Percentiles rank a stretch among this genome's conserved stretches.
phyloP scores from a whole-genome alignment of 1,140 invertebrate genomes.

The Drepana arcuata region DNA sequence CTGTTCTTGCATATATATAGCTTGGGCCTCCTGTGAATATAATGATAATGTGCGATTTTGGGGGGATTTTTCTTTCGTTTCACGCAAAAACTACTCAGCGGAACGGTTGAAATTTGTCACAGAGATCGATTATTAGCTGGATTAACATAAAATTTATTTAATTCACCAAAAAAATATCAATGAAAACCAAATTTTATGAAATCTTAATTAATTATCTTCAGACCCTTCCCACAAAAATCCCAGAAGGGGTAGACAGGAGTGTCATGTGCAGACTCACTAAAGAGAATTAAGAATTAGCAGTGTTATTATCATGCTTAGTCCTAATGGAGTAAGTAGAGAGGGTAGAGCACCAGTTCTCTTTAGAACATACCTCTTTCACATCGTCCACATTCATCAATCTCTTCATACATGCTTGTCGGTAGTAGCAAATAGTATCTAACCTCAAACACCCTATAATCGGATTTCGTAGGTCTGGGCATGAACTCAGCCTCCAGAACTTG shows the following conservation, averaged over 20 bases:
- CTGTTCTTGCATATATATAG: slow-evolving; percentile 41
- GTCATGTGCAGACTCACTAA: background rate
- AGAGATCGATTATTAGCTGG: too few relatives aligned
- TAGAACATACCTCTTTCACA: background rate
- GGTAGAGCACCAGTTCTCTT: background rate
- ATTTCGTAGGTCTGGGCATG: slow-evolving; percentile 27
- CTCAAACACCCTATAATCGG: slow-evolving; percentile 33
- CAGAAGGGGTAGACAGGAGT: too few relatives aligned
- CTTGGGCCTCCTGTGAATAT: slow-evolving; percentile 34
- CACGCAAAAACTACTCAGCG: too few relatives aligned
- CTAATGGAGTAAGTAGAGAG: too few relatives aligned
- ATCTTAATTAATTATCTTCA: background rate
- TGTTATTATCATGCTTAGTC: too few relatives aligned
- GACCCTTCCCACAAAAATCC: too few relatives aligned
- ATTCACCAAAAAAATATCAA: background rate
- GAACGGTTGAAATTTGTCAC: too few relatives aligned
- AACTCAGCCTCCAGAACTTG: slow-evolving; percentile 21
- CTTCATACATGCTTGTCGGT: background rate
- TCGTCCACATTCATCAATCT: background rate
- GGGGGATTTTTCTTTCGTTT: background rate
- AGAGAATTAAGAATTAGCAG: background rate
- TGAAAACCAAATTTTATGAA: background rate
- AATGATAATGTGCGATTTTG: background rate
- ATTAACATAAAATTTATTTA: too few relatives aligned
- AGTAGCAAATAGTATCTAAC: slow-evolving; percentile 12